Evolutionary conservation across 2,113 vertebrate species (phyloP).

Genomic region (Mustela nigripes): DNA sequence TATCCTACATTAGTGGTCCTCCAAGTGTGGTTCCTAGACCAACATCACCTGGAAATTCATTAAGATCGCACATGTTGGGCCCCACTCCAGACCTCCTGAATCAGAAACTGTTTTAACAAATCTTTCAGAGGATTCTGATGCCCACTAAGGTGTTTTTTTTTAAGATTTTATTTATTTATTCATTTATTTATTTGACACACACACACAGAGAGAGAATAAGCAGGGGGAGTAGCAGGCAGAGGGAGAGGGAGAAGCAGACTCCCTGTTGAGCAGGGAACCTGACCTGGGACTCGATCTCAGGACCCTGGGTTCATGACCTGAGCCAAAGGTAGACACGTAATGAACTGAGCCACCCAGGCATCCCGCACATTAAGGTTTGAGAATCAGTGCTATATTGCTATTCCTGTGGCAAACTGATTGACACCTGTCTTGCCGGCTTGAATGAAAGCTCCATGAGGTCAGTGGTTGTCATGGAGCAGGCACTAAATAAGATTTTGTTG

Average conservation of each 20-base stretch:
- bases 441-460: constrained; percentile 19
- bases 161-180: background rate
- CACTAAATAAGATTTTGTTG: background rate
- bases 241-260: background rate
- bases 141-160: background rate
- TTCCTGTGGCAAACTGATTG: background rate
- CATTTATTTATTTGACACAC: background rate
- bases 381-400: background rate
- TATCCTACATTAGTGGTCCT: background rate
- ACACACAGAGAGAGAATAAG: no score
- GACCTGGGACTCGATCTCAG: background rate
- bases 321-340: background rate
- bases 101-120: constrained; percentile 2
- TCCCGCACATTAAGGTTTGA: background rate
- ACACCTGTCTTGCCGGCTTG: background rate
- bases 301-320: background rate
- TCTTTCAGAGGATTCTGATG: background rate
- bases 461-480: background rate
- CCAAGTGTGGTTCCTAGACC: background rate
- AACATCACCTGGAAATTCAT: background rate
- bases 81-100: background rate
- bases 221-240: background rate
- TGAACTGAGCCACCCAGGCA: background rate
- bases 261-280: background rate
- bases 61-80: background rate